Evolutionary conservation across 2,113 vertebrate species (phyloP).

Genomic region (Campylorhamphus procurvoides): DNA sequence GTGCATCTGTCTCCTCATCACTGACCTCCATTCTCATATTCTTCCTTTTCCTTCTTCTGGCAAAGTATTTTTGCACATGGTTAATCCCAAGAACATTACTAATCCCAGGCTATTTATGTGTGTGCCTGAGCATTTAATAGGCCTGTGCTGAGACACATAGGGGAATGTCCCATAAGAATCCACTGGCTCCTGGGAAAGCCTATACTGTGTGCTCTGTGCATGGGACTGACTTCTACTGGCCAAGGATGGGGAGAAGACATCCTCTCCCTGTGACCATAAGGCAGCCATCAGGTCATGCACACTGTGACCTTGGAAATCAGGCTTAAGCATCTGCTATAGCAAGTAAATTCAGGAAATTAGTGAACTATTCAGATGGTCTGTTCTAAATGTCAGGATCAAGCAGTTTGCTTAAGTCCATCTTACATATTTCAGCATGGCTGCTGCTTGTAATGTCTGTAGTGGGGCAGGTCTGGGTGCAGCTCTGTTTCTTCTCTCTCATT

Average conservation of each 20-base stretch:
- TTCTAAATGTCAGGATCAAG: not conserved
- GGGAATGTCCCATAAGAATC: not conserved
- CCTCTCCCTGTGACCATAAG: not conserved
- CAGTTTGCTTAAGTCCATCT: not conserved
- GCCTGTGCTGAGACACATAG: not conserved
- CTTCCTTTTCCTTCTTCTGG: not conserved
- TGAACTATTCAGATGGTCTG: not conserved
- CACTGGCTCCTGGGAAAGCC: not conserved
- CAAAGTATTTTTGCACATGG: not conserved
- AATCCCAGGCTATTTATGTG: not conserved
- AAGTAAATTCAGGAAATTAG: not conserved
- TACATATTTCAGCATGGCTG: not conserved
- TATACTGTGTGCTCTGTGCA: fast-evolving
- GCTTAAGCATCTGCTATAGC: not conserved
- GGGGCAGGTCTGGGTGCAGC: not conserved
- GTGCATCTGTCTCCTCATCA: not conserved
- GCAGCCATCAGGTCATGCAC: fast-evolving
- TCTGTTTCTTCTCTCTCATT: not conserved
- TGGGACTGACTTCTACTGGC: not conserved
- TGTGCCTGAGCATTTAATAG: not conserved
- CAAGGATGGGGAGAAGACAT: not conserved
- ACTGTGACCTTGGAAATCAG: not conserved
- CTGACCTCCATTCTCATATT: not conserved
- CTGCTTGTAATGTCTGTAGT: not conserved
- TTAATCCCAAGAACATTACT: not conserved